Evolutionary conservation across 2,888 invertebrate species (phyloP).

Genomic region (Carterocephalus palaemon): DNA sequence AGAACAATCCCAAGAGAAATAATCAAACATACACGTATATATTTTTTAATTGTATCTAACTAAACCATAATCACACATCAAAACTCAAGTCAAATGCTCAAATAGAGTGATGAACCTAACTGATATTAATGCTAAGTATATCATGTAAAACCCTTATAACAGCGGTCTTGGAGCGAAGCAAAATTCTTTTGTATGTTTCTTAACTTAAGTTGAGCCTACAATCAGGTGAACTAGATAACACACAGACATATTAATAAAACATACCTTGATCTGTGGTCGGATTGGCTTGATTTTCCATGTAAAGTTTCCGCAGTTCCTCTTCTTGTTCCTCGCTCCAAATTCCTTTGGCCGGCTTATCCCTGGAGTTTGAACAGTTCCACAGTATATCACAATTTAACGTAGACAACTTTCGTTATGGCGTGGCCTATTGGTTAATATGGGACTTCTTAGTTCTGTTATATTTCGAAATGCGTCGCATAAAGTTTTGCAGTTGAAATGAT

Average conservation of each 20-base stretch:
- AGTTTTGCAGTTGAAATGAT: constrained; percentile 22
- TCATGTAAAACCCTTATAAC: too few relatives aligned
- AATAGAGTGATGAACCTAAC: too few relatives aligned
- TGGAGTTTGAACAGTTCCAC: constrained; percentile 31
- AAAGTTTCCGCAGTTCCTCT: constrained; percentile 88
- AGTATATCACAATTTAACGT: constrained; percentile 30
- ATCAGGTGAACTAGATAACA: too few relatives aligned
- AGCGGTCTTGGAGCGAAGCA: too few relatives aligned
- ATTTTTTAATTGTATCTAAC: too few relatives aligned
- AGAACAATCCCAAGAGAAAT: too few relatives aligned
- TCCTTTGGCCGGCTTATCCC: constrained; percentile 69
- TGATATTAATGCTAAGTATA: too few relatives aligned
- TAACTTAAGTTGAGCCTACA: too few relatives aligned
- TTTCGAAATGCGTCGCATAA: constrained; percentile 5
- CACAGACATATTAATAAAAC: background rate
- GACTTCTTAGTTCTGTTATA: constrained; percentile 13
- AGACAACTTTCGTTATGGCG: constrained; percentile 17
- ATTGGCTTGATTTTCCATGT: constrained; percentile 88
- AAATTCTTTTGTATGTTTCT: too few relatives aligned
- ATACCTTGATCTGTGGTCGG: constrained; percentile 84
- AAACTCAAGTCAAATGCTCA: too few relatives aligned
- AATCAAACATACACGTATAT: too few relatives aligned
- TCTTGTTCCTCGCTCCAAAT: constrained; percentile 93
- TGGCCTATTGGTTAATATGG: constrained; percentile 16
- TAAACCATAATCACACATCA: too few relatives aligned